Conservation (phyloP, 2,113 vertebrate genomes). For the Podocnemis expansa region DNA sequence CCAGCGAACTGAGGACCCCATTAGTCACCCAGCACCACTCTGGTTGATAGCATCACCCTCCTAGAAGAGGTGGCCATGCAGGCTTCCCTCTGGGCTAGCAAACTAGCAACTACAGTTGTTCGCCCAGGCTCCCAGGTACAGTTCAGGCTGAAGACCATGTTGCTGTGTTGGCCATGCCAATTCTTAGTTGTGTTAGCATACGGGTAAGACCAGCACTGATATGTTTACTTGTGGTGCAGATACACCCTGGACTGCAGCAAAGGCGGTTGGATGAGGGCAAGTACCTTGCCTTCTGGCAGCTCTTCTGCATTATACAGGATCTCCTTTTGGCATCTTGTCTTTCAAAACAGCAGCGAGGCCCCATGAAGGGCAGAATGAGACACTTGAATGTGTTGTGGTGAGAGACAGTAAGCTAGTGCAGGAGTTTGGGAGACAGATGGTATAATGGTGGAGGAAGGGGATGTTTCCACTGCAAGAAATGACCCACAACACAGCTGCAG, state of each 20-base stretch:
- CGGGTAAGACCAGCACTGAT: too few relatives aligned
- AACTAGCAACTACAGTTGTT: too few relatives aligned
- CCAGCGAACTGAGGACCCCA: background rate
- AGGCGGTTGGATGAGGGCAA: background rate
- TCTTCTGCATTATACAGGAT: background rate
- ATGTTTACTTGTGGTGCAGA: background rate
- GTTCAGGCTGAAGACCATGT: too few relatives aligned
- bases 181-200: background rate
- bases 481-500: background rate
- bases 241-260: background rate
- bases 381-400: background rate
- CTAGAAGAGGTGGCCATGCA: background rate
- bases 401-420: background rate
- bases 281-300: background rate
- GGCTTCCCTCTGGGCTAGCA: background rate
- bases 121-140: background rate
- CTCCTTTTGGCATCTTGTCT: background rate
- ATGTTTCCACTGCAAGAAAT: background rate
- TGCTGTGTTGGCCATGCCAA: background rate
- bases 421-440: background rate
- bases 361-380: background rate
- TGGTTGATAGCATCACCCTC: background rate
- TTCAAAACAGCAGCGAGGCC: background rate
- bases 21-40: background rate
- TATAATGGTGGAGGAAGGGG: background rate